phyloP scores from a whole-genome alignment of 2,113 vertebrate species.

The Platichthys flesus region DNA sequence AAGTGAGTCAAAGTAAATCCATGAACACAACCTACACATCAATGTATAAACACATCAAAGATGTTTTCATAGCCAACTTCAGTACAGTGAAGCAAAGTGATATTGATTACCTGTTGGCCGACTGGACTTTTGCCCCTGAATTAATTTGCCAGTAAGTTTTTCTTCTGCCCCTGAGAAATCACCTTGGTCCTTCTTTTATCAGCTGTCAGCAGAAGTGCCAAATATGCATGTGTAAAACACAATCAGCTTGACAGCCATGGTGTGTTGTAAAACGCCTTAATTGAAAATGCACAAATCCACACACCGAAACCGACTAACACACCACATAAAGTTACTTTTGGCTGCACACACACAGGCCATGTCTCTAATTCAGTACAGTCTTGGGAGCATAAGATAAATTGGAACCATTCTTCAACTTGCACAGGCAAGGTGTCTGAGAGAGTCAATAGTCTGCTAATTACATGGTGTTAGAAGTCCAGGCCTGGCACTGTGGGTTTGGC shows the following conservation, averaged over 20 bases:
- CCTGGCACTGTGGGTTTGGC: constrained; percentile 50
- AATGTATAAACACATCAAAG: constrained; percentile 22
- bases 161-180: constrained; percentile 26
- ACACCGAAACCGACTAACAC: neutral
- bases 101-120: constrained; percentile 48
- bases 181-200: neutral
- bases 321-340: constrained; percentile 10
- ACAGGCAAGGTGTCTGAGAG: constrained; percentile 42
- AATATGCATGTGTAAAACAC: constrained; percentile 20
- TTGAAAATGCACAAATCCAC: constrained; percentile 13
- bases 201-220: constrained; percentile 21
- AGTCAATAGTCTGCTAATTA: constrained; percentile 71
- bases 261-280: constrained; percentile 1
- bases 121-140: constrained; percentile 22
- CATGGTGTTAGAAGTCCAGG: constrained; percentile 55
- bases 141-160: constrained; percentile 35
- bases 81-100: constrained; percentile 33
- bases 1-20: constrained; percentile 13
- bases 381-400: constrained; percentile 64
- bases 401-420: constrained; percentile 59
- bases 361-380: constrained; percentile 52
- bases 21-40: constrained; percentile 25
- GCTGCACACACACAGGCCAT: constrained; percentile 36
- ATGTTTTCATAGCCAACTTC: constrained; percentile 25
- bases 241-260: neutral